Conservation (phyloP, 2,888 invertebrate species). For the Ophraella communa region DNA sequence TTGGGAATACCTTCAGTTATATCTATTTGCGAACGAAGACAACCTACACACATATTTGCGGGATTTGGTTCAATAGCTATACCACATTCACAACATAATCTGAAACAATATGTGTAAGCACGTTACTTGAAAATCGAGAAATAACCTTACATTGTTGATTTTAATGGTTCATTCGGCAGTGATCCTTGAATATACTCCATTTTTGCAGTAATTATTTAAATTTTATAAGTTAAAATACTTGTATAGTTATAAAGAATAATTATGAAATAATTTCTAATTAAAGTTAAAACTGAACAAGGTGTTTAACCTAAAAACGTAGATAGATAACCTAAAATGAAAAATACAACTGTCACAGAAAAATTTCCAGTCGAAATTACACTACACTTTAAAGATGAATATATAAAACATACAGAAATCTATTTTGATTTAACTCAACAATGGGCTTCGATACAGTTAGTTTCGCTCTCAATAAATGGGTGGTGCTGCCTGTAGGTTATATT, state of each 20-base stretch:
- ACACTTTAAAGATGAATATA: too few species aligned
- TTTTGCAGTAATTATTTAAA: background rate
- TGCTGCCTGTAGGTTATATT: too few species aligned
- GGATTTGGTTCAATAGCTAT: slow-evolving; percentile 92
- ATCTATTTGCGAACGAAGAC: slow-evolving; percentile 89
- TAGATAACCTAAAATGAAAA: background rate
- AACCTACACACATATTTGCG: slow-evolving; percentile 96
- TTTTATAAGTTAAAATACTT: too few species aligned
- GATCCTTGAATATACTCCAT: slow-evolving; percentile 20
- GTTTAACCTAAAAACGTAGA: background rate
- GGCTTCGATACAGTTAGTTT: too few species aligned
- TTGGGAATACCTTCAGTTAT: slow-evolving; percentile 97
- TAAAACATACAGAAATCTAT: too few species aligned
- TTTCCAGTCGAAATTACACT: too few species aligned
- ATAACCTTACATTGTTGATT: slow-evolving; percentile 15
- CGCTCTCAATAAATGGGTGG: too few species aligned
- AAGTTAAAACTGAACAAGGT: too few species aligned
- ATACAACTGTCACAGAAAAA: too few species aligned
- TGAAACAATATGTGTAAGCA: slow-evolving; percentile 58
- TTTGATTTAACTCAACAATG: too few species aligned
- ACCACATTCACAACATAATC: slow-evolving; percentile 95
- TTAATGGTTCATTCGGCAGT: slow-evolving; percentile 1
- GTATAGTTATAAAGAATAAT: background rate
- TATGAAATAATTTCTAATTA: background rate
- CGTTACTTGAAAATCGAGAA: background rate